A percentile compares a stretch with the other conserved stretches of the same genome.
Conservation (phyloP, 2,113 vertebrate species). For the Verasper variegatus region DNA sequence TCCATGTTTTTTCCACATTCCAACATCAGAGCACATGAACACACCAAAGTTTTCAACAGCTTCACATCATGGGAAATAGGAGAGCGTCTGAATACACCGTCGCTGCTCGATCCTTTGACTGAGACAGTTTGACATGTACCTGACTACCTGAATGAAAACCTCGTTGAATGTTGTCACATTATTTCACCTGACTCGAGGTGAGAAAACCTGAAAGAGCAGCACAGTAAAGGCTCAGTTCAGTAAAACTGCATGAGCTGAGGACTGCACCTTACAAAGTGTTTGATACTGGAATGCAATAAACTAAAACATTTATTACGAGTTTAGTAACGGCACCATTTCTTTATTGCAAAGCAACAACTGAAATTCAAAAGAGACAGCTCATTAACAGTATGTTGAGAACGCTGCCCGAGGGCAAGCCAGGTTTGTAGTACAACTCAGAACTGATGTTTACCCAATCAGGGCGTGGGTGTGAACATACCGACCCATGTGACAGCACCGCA, state of each 20-base stretch:
- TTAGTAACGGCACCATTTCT: too few species aligned
- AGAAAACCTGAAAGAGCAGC: background rate
- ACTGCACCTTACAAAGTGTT: too few species aligned
- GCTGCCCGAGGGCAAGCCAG: background rate
- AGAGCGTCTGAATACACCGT: too few species aligned
- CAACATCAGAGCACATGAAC: too few species aligned
- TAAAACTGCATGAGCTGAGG: too few species aligned
- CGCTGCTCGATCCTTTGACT: too few species aligned
- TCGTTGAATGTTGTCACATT: background rate
- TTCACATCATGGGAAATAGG: too few species aligned
- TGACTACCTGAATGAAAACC: background rate
- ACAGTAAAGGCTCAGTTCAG: background rate
- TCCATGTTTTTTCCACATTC: too few species aligned
- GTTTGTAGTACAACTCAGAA: background rate
- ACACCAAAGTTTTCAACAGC: too few species aligned
- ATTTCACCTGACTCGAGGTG: background rate
- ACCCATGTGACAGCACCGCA: background rate
- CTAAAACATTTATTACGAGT: too few species aligned
- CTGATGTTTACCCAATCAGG: background rate
- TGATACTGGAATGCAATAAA: too few species aligned
- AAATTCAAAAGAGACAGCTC: background rate
- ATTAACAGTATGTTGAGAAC: background rate
- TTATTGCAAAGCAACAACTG: background rate
- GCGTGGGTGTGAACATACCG: background rate
- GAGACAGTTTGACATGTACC: background rate